Evolutionary conservation across 37 sponge, comb jelly and placozoan genomes (phyloP).

Genomic region (Axinella damicornis): DNA sequence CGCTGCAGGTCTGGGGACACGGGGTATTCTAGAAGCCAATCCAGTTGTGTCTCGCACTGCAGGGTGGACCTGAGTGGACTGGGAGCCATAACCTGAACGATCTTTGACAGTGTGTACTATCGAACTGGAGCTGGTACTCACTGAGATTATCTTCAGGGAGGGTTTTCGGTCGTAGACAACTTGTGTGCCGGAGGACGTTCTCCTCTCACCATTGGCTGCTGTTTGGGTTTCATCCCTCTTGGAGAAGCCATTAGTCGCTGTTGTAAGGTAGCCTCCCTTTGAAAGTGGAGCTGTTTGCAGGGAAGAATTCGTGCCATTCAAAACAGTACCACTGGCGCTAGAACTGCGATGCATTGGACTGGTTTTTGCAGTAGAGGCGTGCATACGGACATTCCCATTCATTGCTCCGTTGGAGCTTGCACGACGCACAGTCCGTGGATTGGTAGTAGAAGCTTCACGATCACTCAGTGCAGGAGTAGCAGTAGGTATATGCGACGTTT

Average conservation of each 20-base stretch:
- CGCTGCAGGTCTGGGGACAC: too few relatives aligned
- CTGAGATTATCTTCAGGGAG: constrained; percentile 3
- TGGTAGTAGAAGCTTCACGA: too few relatives aligned
- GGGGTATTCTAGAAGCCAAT: background rate
- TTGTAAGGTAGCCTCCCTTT: too few relatives aligned
- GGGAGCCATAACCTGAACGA: background rate
- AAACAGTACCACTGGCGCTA: too few relatives aligned
- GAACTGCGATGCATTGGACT: background rate
- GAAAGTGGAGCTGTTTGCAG: too few relatives aligned
- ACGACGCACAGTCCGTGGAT: background rate
- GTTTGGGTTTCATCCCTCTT: background rate
- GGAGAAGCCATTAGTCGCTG: background rate
- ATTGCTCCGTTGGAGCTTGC: background rate
- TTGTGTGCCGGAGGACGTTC: background rate
- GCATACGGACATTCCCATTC: background rate
- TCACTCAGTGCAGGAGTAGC: too few relatives aligned
- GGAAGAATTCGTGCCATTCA: too few relatives aligned
- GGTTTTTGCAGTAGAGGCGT: background rate
- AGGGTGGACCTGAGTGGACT: background rate
- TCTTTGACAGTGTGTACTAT: constrained; percentile 11
- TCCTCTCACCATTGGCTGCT: too few relatives aligned
- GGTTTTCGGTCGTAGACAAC: background rate
- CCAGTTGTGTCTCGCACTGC: background rate
- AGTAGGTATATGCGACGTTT: too few relatives aligned
- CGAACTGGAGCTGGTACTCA: background rate